These are phyloP conservation scores for Conopomorpha cramerella DNA, from an alignment of 1,140 invertebrate species.

Conservation along the genomic window DNA sequence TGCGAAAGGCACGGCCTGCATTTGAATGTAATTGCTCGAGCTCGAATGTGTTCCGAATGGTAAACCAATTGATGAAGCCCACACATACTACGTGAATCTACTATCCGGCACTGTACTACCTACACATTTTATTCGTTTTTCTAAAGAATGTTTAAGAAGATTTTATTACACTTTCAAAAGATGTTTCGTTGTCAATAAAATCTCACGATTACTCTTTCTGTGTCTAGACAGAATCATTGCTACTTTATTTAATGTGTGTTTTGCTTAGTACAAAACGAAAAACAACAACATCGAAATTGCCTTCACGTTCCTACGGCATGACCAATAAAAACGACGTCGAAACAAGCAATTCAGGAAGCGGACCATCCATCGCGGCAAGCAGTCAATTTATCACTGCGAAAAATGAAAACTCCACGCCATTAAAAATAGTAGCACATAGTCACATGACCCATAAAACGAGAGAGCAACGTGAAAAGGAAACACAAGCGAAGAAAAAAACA, in stretches of 20 bases:
- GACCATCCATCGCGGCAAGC: slow-evolving; percentile 46
- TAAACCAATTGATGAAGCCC: too few relatives aligned
- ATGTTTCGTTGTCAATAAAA: too few relatives aligned
- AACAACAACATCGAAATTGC: slow-evolving; percentile 2
- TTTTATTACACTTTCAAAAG: too few relatives aligned
- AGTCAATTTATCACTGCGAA: slow-evolving; percentile 56
- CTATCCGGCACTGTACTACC: too few relatives aligned
- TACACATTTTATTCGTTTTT: too few relatives aligned
- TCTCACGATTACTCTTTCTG: too few relatives aligned
- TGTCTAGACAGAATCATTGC: too few relatives aligned
- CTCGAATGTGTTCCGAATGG: background rate
- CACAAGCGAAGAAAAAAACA: slow-evolving; percentile 41
- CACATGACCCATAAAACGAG: slow-evolving; percentile 57
- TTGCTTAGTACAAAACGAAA: slow-evolving; percentile 1
- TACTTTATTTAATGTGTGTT: background rate
- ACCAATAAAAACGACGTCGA: slow-evolving; percentile 2
- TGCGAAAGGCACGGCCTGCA: too few relatives aligned
- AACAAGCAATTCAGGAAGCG: slow-evolving; percentile 23
- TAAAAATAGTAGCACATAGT: slow-evolving; percentile 57
- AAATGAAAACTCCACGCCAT: slow-evolving; percentile 52
- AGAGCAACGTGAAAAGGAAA: slow-evolving; percentile 48
- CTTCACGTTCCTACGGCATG: background rate
- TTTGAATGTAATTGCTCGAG: slow-evolving; percentile 1
- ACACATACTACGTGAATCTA: too few relatives aligned
- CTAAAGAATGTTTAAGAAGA: too few relatives aligned